Evolutionary conservation across 2,888 invertebrate genomes (phyloP).

Genomic region (Therioaphis trifolii): DNA sequence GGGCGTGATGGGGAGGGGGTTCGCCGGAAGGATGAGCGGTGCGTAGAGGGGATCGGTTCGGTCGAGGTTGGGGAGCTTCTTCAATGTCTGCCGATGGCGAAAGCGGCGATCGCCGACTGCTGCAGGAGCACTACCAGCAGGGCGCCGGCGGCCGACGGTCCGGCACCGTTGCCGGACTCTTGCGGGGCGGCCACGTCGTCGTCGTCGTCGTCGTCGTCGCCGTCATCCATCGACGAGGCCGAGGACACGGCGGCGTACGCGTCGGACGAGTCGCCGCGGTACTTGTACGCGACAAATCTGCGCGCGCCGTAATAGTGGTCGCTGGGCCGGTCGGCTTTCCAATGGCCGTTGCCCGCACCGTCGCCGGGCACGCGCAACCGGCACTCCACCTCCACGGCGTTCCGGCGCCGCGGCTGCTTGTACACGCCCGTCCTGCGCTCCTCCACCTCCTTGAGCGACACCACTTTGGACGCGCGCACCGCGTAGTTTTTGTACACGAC

Average conservation of each 20-base stretch:
- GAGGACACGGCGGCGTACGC: conserved; percentile 7
- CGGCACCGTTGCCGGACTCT: not conserved
- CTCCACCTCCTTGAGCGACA: conserved; percentile 22
- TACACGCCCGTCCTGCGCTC: not conserved
- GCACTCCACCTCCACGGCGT: conserved; percentile 42
- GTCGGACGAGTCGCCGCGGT: not conserved
- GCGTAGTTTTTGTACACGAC: conserved; percentile 23
- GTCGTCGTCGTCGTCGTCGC: not conserved
- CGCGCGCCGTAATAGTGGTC: not conserved
- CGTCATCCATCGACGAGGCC: not conserved
- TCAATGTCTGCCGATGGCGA: no score
- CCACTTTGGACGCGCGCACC: conserved; percentile 24
- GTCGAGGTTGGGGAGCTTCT: no score
- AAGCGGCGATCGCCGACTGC: not conserved
- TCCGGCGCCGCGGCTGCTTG: conserved; percentile 1
- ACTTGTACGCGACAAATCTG: conserved; percentile 29
- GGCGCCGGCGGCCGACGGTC: not conserved
- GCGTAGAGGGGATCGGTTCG: not conserved
- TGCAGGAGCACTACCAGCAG: not conserved
- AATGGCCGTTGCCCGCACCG: conserved; percentile 4
- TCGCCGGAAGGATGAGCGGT: not conserved
- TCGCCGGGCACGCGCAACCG: conserved; percentile 47
- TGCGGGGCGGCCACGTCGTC: not conserved
- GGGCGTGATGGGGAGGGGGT: not conserved
- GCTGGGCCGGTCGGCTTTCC: conserved; percentile 22